Evolutionary conservation across 2,888 invertebrate species (phyloP), one percentile per base, ranked within the genome.

Genomic region (Acrobasis repandana): DNA sequence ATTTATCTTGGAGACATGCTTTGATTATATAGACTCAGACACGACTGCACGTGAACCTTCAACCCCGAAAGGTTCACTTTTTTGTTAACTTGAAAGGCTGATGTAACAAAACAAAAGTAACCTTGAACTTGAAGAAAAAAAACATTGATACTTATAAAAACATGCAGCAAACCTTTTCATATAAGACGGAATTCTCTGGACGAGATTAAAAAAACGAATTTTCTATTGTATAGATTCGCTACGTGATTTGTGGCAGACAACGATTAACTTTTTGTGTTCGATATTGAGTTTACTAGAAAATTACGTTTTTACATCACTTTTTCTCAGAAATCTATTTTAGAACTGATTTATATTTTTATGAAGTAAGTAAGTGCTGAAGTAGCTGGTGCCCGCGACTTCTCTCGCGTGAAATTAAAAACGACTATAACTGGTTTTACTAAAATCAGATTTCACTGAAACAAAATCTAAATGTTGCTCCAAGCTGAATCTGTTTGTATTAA

Each of bases 151-250:
- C 28, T 54, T 15, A 48, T 63, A 65, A 61, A 56, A 50, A 38
- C 50, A 51, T 62, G 60, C 62, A 63, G 61, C 64, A 47, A 73
- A 77, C 76, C 72, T 77, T 79, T 80, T 78, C 76, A 74, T 67
- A 74, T 68, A 64, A 68, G 70, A 60, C 72, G 68, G 75, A 78
- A 77, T 77, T 77, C 65, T 70, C 67, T 69, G 62, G 72, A 72
- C 67, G 61, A 43, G 20, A 47, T n/a, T 43, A 50, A 73, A 75
- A 80, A 78, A 28, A 65, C 43, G 15, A 34, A 28, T 65, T 69
- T 56, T 33, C 61, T 66, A 71, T 77, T 78, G 76, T 75, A 58
- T 64, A 58, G 61, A 59, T 20, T 58, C 56, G 50, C 65, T 69
- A 65, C 67, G 66, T 60, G 59, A 61, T 36, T 54, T 61, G 67